Base-by-base conservation (phyloP, 2,797 vertebrate species). In the Spinus olivaceus region DNA sequence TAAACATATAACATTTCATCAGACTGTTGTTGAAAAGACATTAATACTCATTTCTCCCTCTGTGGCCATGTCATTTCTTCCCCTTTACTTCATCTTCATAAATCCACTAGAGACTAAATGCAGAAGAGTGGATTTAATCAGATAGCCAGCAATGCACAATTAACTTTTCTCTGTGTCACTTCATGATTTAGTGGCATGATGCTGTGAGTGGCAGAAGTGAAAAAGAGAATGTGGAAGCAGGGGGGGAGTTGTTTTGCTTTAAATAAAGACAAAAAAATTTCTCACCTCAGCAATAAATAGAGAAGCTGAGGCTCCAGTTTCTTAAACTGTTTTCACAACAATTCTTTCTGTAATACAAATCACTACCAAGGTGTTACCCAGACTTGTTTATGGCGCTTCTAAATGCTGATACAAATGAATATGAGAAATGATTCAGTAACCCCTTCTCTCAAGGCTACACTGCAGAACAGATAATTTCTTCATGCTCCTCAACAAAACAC, bases 11-110 rank as follows among this genome's bases (percentile, higher is more conserved):
- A 71, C 57, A 81, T 94, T 94, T 86, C 80, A 94, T 86, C 92
- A 92, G 44, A 56, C n/a, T 35, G 69, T 61, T 89, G 61, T 14
- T 78, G 74, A 44, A 80, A 87, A 95, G 91, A 88, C 1, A 5
- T 94, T 94, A 94, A 94, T 94, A 85, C 81, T 94, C 42, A 94
- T 94, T 95, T 86, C 95, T 86, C 92, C 90, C 47, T 81, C 41
- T 79, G 73, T 64, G 88, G 82, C 81, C 73, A 86, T 65, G 54
- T 49, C 22, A 60, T 77, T 95, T 95, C 73, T 92, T 81, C 41
- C 73, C 42, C 67, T 94, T 94, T 91, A 88, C 65, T 94, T 94
- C 81, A 91, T 83, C 86, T 94, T 91, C 83, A 93, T 90, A 94
- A 96, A 96, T 86, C 80, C 73, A 86, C 73, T 64, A 57, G 24